phyloP scores from a whole-genome alignment of 2,113 vertebrate species.

The Actenoides lindsayi region DNA sequence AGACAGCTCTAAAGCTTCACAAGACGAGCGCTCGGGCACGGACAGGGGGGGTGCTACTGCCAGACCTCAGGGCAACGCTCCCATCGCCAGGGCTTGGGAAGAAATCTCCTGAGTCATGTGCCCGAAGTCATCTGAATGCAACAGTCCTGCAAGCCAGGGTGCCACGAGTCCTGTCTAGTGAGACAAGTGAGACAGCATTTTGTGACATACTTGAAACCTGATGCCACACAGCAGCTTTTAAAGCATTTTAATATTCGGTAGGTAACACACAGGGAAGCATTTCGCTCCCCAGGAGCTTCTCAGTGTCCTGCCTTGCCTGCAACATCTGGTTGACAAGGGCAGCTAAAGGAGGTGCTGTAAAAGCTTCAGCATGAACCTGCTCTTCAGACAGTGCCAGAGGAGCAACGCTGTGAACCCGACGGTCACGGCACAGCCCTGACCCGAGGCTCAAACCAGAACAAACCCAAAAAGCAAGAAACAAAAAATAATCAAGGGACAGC shows the following conservation, averaged over 20 bases:
- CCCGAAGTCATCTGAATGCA: background rate
- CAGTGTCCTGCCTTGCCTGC: background rate
- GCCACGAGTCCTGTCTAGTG: background rate
- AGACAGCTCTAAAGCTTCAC: background rate
- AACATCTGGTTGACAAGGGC: background rate
- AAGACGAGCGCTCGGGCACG: background rate
- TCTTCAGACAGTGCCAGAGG: background rate
- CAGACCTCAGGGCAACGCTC: background rate
- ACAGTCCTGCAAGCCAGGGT: background rate
- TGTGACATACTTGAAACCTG: background rate
- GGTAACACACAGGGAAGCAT: background rate
- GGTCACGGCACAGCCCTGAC: background rate
- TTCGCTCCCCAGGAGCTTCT: background rate
- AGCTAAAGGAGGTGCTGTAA: background rate
- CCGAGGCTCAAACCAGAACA: background rate
- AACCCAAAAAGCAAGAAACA: background rate
- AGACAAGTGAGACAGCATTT: background rate
- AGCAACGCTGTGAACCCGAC: background rate
- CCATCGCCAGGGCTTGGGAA: accelerated
- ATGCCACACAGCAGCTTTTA: background rate
- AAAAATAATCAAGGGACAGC: background rate
- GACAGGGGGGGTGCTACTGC: background rate
- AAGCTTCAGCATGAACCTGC: background rate
- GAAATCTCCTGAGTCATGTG: accelerated
- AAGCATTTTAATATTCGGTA: background rate